Percentiles rank a stretch among this genome's conserved stretches.
Conservation (phyloP, 2,888 invertebrate genomes). For the Lepidochrysops patricia region DNA sequence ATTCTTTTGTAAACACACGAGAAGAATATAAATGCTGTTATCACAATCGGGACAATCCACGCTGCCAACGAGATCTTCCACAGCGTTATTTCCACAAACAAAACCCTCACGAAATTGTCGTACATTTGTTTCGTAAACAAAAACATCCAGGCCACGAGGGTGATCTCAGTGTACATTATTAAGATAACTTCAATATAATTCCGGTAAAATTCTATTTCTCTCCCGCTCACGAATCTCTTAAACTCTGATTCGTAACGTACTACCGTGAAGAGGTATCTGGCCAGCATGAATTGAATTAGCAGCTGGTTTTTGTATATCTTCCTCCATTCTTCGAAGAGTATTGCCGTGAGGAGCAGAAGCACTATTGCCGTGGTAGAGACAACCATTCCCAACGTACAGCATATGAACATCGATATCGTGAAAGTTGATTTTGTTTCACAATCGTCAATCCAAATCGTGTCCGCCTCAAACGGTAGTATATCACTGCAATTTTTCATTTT, state of each 20-base stretch:
- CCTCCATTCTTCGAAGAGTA: constrained; percentile 53
- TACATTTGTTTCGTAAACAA: constrained; percentile 55
- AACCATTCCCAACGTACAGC: constrained; percentile 42
- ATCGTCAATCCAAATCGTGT: constrained; percentile 20
- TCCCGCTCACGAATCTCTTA: constrained; percentile 26
- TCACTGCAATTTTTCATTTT: background rate
- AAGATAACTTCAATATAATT: constrained; percentile 27
- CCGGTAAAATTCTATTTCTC: constrained; percentile 16
- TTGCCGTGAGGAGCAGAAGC: constrained; percentile 45
- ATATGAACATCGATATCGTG: constrained; percentile 31
- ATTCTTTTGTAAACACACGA: constrained; percentile 22
- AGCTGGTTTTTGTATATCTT: constrained; percentile 51
- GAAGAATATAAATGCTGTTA: constrained; percentile 31
- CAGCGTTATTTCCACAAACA: constrained; percentile 31
- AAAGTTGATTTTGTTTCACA: constrained; percentile 22
- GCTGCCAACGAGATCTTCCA: constrained; percentile 39
- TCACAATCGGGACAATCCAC: constrained; percentile 39
- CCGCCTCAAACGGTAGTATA: background rate
- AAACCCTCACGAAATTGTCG: constrained; percentile 47
- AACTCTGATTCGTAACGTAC: constrained; percentile 42
- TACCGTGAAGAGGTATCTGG: constrained; percentile 44
- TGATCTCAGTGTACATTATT: constrained; percentile 44
- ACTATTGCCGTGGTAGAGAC: constrained; percentile 39
- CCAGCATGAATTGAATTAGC: constrained; percentile 52
- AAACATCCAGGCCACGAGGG: constrained; percentile 53